These are phyloP conservation scores for Pemphigus obesinymphae DNA, from an alignment of 1,140 invertebrate species.

Conservation along the genomic window DNA sequence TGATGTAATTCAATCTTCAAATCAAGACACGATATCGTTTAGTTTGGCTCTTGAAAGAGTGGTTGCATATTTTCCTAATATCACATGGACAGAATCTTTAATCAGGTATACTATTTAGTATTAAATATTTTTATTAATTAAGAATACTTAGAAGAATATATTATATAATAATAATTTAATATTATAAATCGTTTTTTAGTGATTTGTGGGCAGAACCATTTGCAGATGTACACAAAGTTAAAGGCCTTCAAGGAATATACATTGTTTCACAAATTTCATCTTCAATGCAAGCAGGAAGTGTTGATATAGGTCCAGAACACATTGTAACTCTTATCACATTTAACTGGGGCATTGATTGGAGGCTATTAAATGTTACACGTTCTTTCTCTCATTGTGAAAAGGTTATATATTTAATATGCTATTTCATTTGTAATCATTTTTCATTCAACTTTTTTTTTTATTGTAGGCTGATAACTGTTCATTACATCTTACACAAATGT, in stretches of 20 bases:
- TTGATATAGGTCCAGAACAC: constrained; percentile 64
- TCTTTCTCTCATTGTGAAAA: constrained; percentile 37
- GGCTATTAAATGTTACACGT: constrained; percentile 54
- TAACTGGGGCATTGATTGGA: constrained; percentile 82
- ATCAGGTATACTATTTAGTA: constrained; percentile 57
- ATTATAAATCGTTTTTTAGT: neutral
- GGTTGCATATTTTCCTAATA: constrained; percentile 76
- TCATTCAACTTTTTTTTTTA: constrained; percentile 42
- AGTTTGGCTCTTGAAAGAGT: constrained; percentile 75
- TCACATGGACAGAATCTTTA: constrained; percentile 74
- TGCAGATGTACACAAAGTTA: constrained; percentile 83
- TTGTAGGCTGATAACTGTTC: constrained; percentile 62
- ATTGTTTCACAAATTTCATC: constrained; percentile 68
- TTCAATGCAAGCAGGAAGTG: neutral
- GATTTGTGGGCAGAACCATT: constrained; percentile 53
- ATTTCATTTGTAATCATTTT: neutral
- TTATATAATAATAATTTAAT: neutral
- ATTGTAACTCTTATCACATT: constrained; percentile 77
- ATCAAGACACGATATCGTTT: constrained; percentile 58
- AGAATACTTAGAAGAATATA: too few relatives aligned
- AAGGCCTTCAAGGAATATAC: constrained; percentile 80
- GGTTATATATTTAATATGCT: neutral
- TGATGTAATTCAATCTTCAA: constrained; percentile 53
- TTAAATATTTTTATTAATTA: too few relatives aligned
- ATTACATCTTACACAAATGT: constrained; percentile 79